Base-by-base conservation (phyloP, 2,888 invertebrate genomes). In the Folsomia manolachei region DNA sequence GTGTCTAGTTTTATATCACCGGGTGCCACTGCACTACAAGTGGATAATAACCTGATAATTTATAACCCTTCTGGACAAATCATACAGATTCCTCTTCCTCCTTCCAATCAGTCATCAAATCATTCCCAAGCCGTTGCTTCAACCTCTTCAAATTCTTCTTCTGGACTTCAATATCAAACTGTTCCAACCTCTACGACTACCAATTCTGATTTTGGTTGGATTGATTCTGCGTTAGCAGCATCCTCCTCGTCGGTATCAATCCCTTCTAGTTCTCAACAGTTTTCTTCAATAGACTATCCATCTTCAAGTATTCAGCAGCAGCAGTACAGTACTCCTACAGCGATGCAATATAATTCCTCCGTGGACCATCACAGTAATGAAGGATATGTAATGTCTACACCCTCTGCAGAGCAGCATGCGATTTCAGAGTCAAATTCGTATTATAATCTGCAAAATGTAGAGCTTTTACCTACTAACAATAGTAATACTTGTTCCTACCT, bases 11-110 rank as follows among this genome's bases (percentile, higher is more conserved):
- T 56, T 7, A 56, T 56, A 19, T 18, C 21, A 4, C 56, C 56
- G 7, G 56, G 56, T 56, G 56, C 56, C 19, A 18, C 18, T 14
- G 56, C 56, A 4, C 4, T 56, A 7, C 56, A 56, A n/a, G 21
- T 56, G 56, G 56, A 56, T 56, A 56, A 56, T 56, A 56, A 56
- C 19, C n/a, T 56, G 56, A 56, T 56, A 56, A 56, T 56, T 56
- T 56, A 21, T 56, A n/a, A 56, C 56, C 56, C 56, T 14, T 19
- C 18, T 56, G 56, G 56, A 56, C 56, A 56, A 56, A 21, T 56
- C n/a, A 56, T 56, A 14, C 56, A 56, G n/a, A 24, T 63, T 24
- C 63, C 24, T 25, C 63, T 63, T 19, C 63, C 26, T 60, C 19
- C 60, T 7, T 9, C 60, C 4, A 60, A 60, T n/a, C n/a, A 60